A percentile compares a stretch with the other conserved stretches of the same genome.
Evolutionary conservation across 2,797 vertebrate genomes (phyloP).

Genomic region (Apodemus agrarius): DNA sequence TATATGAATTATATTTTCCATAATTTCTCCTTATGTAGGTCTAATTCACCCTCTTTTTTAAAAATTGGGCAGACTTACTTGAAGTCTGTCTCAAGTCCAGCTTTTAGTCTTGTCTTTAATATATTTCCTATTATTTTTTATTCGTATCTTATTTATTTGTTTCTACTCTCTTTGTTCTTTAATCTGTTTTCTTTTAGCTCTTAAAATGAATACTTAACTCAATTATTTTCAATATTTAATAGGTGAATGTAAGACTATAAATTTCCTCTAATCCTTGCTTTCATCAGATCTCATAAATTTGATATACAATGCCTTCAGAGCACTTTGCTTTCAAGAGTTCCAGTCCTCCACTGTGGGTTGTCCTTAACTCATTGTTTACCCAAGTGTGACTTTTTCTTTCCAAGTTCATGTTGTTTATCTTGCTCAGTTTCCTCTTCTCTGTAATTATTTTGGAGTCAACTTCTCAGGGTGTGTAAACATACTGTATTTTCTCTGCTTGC

Average conservation of each 20-base stretch:
- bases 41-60: background rate
- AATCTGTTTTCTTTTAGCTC: conserved; percentile 44
- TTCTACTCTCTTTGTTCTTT: conserved; percentile 37
- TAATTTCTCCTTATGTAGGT: background rate
- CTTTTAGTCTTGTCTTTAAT: conserved; percentile 41
- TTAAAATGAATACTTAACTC: conserved; percentile 63
- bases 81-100: background rate
- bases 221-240: conserved; percentile 76
- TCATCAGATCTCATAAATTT: conserved; percentile 48
- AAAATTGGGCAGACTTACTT: background rate
- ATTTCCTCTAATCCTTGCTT: conserved; percentile 56
- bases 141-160: conserved; percentile 28
- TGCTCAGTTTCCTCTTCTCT: background rate
- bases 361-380: conserved; percentile 55
- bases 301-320: conserved; percentile 14
- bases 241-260: conserved; percentile 43
- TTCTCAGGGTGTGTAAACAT: background rate
- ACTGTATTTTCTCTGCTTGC: background rate
- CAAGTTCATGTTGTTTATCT: background rate
- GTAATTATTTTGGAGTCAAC: background rate
- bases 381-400: conserved; percentile 43
- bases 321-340: conserved; percentile 39
- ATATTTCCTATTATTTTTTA: conserved; percentile 42
- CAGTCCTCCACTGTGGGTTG: background rate
- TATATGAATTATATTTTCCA: background rate